Conservation (phyloP, 2,888 invertebrate genomes). For the Zonitis immaculata region DNA sequence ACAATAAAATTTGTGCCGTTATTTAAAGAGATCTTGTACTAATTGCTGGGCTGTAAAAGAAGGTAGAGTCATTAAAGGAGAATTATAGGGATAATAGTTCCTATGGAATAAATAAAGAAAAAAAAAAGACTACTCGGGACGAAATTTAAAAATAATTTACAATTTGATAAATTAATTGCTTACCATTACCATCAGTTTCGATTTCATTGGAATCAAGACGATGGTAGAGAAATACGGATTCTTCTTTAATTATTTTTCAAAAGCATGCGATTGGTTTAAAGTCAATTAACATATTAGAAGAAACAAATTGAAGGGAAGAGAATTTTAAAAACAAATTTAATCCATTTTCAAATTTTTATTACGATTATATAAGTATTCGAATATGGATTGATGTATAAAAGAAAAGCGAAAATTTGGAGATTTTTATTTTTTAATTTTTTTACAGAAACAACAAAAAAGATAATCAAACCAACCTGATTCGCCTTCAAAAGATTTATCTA, state of each 20-base stretch:
- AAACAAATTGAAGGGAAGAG: no score
- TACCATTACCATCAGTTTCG: slow-evolving; percentile 29
- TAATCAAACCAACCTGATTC: slow-evolving; percentile 41
- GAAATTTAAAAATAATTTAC: not conserved
- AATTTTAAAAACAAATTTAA: no score
- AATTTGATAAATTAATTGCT: not conserved
- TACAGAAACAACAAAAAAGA: no score
- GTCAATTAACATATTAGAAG: no score
- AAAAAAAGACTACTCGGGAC: not conserved
- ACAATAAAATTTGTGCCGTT: not conserved
- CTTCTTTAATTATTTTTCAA: slow-evolving; percentile 5
- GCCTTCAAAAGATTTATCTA: slow-evolving; percentile 34
- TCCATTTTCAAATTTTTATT: not conserved
- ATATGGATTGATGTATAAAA: not conserved
- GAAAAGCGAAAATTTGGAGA: no score
- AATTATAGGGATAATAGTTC: not conserved
- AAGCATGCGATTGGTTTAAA: slow-evolving; percentile 16
- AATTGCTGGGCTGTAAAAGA: slow-evolving; percentile 30
- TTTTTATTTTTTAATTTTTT: no score
- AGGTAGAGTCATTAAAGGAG: not conserved
- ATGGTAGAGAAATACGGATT: slow-evolving; percentile 31
- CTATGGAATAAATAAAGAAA: not conserved
- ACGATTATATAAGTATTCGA: no score
- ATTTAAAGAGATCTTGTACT: slow-evolving; percentile 29
- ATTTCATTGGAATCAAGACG: slow-evolving; percentile 34